These are phyloP conservation scores for Ceratosolen solmsi DNA, from an alignment of 1,140 invertebrate species.

Conservation along the genomic window DNA sequence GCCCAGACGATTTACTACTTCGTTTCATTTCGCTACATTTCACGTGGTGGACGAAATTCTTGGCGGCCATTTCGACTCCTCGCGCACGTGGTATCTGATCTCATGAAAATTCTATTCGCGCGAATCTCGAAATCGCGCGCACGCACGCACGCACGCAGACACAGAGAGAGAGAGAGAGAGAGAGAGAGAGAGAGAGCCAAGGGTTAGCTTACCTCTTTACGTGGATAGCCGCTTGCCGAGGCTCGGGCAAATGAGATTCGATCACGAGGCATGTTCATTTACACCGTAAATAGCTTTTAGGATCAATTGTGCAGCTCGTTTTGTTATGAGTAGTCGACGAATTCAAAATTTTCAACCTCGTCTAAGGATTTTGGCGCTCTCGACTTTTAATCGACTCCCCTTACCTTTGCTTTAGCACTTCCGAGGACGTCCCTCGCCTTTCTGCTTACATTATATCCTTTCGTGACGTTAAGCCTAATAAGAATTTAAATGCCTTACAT, in stretches of 20 bases:
- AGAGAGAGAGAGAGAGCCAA: too few relatives aligned
- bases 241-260: too few relatives aligned
- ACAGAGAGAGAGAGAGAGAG: too few relatives aligned
- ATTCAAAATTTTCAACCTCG: slow-evolving; percentile 12
- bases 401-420: too few relatives aligned
- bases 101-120: slow-evolving; percentile 26
- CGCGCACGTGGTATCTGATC: neutral
- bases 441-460: too few relatives aligned
- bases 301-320: neutral
- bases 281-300: slow-evolving; percentile 37
- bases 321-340: neutral
- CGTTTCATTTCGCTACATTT: slow-evolving; percentile 9
- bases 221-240: neutral
- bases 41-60: neutral
- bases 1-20: neutral
- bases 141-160: too few relatives aligned
- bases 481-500: too few relatives aligned
- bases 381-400: neutral
- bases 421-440: too few relatives aligned
- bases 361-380: neutral
- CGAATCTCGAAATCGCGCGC: neutral
- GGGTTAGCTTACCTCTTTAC: neutral
- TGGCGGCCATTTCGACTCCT: neutral
- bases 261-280: neutral
- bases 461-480: too few relatives aligned